Base-by-base conservation (phyloP, 2,888 invertebrate genomes). In the Lagria hirta region DNA sequence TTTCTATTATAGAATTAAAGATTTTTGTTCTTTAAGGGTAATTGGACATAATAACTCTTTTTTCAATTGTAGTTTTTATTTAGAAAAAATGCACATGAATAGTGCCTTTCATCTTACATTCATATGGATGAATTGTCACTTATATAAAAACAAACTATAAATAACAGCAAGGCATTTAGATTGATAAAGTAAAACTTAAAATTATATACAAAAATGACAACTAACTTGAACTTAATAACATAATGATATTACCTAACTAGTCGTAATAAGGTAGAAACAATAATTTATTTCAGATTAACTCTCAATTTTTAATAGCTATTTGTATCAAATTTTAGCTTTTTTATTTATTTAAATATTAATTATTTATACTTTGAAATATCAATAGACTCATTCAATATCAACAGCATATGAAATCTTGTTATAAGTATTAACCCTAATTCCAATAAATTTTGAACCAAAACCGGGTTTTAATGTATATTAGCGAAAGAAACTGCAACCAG, bases 361-460 rank as follows among this genome's bases (percentile, higher is more conserved):
- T 57, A 62, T 52, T 58, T 57, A 52, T 54, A 42, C 38, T 59
- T 49, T 58, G 52, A 64, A 65, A 61, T 61, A 57, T 64, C 56
- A 61, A 65, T 68, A 68, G 63, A 66, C 64, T 66, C 63, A 57
- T 62, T 61, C 62, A 65, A 55, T 62, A 61, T 62, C 60, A 65
- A 64, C 64, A 64, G 60, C 55, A 55, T 62, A 52, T 54, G 62
- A 60, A 62, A 55, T 50, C 34, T 41, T 51, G 43, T 44, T 37
- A 30, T 41, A 41, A 41, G 41, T 40, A 40, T 23, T 30, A 45
- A 45, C 34, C 40, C 41, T 46, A 46, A 21, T 35, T 35, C 40
- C 40, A 41, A 35, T 41, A 46, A 46, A 46, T 40, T 38, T 41
- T 32, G 5, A 47, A 37, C 42, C 29, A 40, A 47, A 47, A 26